A percentile compares a stretch with the other conserved stretches of the same genome.
Conservation (phyloP, 2,797 vertebrate species). For the Pempheris klunzingeri region DNA sequence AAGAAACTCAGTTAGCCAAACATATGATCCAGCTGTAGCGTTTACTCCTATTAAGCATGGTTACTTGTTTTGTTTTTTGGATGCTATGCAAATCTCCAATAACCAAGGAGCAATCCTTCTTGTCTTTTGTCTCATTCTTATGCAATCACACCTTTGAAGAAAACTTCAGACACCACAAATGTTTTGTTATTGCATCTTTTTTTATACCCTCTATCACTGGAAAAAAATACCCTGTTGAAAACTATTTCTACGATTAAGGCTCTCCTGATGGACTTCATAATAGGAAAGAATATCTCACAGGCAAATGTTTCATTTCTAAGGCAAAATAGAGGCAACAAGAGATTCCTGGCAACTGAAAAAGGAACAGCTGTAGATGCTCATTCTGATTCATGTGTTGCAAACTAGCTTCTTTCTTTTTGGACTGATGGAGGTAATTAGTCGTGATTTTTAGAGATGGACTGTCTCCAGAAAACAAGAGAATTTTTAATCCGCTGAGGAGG, state of each 20-base stretch:
- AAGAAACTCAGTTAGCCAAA: constrained; percentile 57
- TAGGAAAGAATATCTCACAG: constrained; percentile 54
- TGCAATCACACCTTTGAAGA: constrained; percentile 54
- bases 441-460: constrained; percentile 42
- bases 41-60: constrained; percentile 50
- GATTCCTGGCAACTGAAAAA: constrained; percentile 54
- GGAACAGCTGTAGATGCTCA: constrained; percentile 66
- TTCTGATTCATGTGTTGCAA: constrained; percentile 58
- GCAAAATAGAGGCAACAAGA: constrained; percentile 59
- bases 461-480: constrained; percentile 40
- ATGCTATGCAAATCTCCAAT: constrained; percentile 38
- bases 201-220: constrained; percentile 51
- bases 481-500: constrained; percentile 26
- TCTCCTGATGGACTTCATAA: constrained; percentile 57
- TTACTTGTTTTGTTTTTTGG: constrained; percentile 62
- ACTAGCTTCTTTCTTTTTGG: constrained; percentile 52
- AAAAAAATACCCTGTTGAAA: constrained; percentile 50
- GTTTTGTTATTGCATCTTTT: constrained; percentile 62
- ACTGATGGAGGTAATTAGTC: constrained; percentile 58
- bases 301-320: constrained; percentile 67
- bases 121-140: constrained; percentile 9
- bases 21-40: constrained; percentile 45
- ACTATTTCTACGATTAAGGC: constrained; percentile 56
- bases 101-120: constrained; percentile 40
- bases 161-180: constrained; percentile 57